Base-by-base conservation (phyloP, 2,113 vertebrate genomes). In the Marmota monax region DNA sequence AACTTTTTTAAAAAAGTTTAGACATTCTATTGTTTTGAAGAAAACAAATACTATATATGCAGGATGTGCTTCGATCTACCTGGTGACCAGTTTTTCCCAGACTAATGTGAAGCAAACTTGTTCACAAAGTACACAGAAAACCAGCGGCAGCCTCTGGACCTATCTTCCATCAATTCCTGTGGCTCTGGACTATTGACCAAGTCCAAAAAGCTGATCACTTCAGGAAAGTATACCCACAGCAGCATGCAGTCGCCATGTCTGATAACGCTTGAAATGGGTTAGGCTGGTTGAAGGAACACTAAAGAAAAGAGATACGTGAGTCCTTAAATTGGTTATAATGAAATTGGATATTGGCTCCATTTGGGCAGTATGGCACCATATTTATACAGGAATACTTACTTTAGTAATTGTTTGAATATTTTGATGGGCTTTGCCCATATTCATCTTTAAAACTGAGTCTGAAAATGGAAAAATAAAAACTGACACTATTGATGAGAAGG, bases 371-470 rank as follows among this genome's bases (percentile, higher is more conserved):
- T 45, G 65, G 20, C 16, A 22, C 79, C 42, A 87, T 79, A 32
- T 84, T 72, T 83, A n/a, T 48, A 65, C 0, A 22, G 85, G 6
- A 63, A 12, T 10, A 53, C 6, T 92, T 94, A 9, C 69, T 70
- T 90, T 74, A 79, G 42, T 84, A 91, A 92, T 83, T 84, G 79
- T 83, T 69, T 94, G 56, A 86, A 45, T 58, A 69, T 78, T 89
- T 84, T 77, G 10, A 77, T 92, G 22, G 32, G 25, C 51, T 94
- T 92, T 95, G 86, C 37, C 74, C 27, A 79, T 7, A 78, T 80
- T 22, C 10, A 63, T 84, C 37, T 83, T 25, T 61, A 92, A 74
- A 95, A 77, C 61, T 34, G 14, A 80, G 48, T 48, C 23, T 83
- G 34, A 17, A 87, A 70, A 82, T 87, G 65, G 80, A 76, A 93